These are phyloP conservation scores for Ceratitis capitata DNA, from an alignment of 1,140 invertebrate species.

Conservation along the genomic window DNA sequence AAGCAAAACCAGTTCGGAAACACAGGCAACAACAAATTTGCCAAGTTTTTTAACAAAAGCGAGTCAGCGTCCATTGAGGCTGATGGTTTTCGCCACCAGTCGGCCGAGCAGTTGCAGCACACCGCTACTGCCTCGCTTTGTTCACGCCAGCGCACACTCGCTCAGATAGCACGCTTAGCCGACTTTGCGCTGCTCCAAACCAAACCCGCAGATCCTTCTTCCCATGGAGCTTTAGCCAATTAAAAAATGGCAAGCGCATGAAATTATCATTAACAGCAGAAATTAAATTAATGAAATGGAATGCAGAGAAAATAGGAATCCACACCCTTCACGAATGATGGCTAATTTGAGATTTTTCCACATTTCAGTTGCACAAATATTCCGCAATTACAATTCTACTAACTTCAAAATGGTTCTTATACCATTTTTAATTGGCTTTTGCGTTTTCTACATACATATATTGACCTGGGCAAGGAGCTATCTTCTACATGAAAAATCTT, in stretches of 20 bases:
- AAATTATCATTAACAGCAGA: neutral
- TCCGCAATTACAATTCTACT: too few species aligned
- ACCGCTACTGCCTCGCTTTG: neutral
- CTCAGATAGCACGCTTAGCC: neutral
- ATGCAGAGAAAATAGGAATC: neutral
- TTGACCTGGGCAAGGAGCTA: too few species aligned
- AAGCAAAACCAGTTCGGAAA: neutral
- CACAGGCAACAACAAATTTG: neutral
- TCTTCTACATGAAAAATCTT: too few species aligned
- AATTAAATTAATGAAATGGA: conserved; percentile 7
- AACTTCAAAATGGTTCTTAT: too few species aligned
- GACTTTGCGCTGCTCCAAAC: neutral
- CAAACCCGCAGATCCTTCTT: neutral
- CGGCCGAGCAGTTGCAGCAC: neutral
- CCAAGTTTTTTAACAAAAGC: neutral
- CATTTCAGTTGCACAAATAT: too few species aligned
- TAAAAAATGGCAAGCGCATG: neutral
- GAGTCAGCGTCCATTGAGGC: neutral
- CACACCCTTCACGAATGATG: too few species aligned
- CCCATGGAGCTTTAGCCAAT: too few species aligned
- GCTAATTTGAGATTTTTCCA: too few species aligned
- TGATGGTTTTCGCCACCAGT: neutral
- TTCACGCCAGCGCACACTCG: neutral
- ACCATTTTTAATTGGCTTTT: too few species aligned
- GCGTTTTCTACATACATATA: too few species aligned